Percentiles rank a stretch among this genome's conserved stretches.
These are phyloP conservation scores for Calyptomena viridis DNA, from an alignment of 2,113 vertebrate genomes.

Conservation along the genomic window DNA sequence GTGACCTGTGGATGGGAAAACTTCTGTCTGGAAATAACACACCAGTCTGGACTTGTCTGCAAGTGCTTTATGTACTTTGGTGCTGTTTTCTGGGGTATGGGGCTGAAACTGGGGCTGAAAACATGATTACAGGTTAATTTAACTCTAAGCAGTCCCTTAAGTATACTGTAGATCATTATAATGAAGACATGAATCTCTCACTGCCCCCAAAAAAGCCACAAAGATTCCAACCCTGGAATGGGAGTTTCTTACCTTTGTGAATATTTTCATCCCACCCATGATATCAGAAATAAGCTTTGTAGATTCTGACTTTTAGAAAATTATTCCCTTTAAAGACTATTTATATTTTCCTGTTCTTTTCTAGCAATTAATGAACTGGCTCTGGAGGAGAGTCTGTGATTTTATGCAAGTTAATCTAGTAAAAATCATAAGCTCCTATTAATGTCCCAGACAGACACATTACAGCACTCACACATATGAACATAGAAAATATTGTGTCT, in stretches of 20 bases:
- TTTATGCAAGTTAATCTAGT: slow-evolving; percentile 56
- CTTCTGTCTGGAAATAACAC: rapidly evolving
- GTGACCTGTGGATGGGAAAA: not conserved
- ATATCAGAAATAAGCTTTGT: not conserved
- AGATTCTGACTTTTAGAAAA: slow-evolving; percentile 54
- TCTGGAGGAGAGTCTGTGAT: slow-evolving; percentile 45
- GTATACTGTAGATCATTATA: slow-evolving; percentile 37
- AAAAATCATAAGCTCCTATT: slow-evolving; percentile 62
- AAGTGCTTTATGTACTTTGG: not conserved
- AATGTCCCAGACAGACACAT: slow-evolving; percentile 62
- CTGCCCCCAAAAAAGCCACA: not conserved
- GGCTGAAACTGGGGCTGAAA: not conserved
- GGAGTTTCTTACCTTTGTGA: not conserved
- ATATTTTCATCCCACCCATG: not conserved
- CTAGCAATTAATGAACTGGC: slow-evolving; percentile 51
- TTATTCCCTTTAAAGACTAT: slow-evolving; percentile 54
- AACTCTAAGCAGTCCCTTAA: slow-evolving; percentile 19
- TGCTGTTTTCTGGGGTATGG: rapidly evolving
- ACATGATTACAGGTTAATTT: not conserved
- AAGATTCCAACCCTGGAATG: not conserved
- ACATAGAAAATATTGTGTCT: not conserved
- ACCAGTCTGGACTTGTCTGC: not conserved
- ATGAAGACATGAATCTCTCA: slow-evolving; percentile 34
- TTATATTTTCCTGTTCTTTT: slow-evolving; percentile 51
- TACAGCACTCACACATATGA: slow-evolving; percentile 18